phyloP scores from a whole-genome alignment of 2,797 vertebrate species.

The Siniperca obscura region DNA sequence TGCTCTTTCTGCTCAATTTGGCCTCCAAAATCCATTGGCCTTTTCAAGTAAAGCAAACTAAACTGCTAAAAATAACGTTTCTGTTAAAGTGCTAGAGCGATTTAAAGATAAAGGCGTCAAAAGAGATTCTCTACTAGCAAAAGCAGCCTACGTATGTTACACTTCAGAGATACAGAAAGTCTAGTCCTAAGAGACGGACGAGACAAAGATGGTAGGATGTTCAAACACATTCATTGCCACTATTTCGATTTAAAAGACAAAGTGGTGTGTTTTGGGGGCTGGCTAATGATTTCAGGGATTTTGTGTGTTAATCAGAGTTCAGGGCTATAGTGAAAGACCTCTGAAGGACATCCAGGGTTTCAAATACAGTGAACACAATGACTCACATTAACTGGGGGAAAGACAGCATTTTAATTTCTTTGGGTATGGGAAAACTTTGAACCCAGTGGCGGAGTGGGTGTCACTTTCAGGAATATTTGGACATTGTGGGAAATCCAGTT shows the following conservation, averaged over 20 bases:
- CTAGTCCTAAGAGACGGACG: neutral
- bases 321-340: neutral
- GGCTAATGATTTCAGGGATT: conserved; percentile 29
- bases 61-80: neutral
- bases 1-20: neutral
- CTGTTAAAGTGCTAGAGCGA: neutral
- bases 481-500: neutral
- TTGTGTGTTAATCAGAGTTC: neutral
- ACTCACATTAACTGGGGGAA: neutral
- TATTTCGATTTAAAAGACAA: neutral
- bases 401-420: neutral
- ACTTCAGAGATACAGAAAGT: conserved; percentile 3
- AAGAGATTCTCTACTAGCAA: neutral
- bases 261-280: neutral
- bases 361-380: neutral
- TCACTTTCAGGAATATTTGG: neutral
- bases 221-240: neutral
- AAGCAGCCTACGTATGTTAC: neutral
- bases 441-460: too few species aligned
- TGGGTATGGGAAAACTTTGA: neutral
- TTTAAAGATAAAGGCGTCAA: neutral
- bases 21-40: neutral
- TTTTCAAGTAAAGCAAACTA: neutral
- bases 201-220: neutral
- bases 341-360: neutral